Percentiles rank a stretch among this genome's conserved stretches.
These are phyloP conservation scores for Anorthoa munda DNA, from an alignment of 2,888 invertebrate genomes.

Conservation along the genomic window DNA sequence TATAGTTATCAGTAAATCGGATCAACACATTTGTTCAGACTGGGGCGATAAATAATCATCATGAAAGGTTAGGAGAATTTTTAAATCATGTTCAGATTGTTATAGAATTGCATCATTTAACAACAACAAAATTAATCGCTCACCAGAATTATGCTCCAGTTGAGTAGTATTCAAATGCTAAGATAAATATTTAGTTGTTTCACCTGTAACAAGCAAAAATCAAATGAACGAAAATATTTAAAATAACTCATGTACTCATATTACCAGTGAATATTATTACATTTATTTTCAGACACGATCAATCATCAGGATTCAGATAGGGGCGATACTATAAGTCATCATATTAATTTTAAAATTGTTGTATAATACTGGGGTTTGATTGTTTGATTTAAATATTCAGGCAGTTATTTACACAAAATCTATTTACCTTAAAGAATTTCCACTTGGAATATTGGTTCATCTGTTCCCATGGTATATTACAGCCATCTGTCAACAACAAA, in stretches of 20 bases:
- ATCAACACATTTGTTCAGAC: constrained; percentile 61
- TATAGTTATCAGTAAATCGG: constrained; percentile 33
- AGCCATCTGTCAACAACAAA: constrained; percentile 38
- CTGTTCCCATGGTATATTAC: background rate
- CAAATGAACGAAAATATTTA: background rate
- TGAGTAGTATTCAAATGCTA: background rate
- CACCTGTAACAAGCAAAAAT: constrained; percentile 30
- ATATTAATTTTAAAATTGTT: background rate
- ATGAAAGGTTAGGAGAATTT: background rate
- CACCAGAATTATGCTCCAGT: constrained; percentile 4
- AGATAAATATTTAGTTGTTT: background rate
- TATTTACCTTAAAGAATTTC: constrained; percentile 1
- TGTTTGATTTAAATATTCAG: background rate
- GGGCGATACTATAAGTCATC: constrained; percentile 76
- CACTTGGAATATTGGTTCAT: background rate
- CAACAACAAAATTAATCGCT: background rate
- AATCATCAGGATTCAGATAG: constrained; percentile 77
- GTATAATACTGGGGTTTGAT: background rate
- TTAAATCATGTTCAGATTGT: no score
- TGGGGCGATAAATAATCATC: constrained; percentile 70
- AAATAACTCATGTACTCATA: no score
- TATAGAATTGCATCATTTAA: no score
- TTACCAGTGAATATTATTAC: background rate
- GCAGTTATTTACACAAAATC: background rate
- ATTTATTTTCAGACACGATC: constrained; percentile 71